Evolutionary conservation across 2,113 vertebrate species (phyloP).

Genomic region (Mastomys coucha): DNA sequence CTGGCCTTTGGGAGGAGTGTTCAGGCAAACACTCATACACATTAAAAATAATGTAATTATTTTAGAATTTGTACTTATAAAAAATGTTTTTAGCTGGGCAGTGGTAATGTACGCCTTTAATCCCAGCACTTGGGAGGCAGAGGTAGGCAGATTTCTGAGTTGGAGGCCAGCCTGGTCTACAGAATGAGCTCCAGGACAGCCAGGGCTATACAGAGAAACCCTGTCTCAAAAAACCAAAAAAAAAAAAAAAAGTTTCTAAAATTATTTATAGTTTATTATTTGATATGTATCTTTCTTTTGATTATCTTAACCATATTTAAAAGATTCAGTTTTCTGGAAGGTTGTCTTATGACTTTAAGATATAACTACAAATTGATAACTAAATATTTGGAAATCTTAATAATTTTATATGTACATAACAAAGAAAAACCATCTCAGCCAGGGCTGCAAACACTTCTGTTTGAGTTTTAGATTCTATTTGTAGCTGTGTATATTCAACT

Average conservation of each 20-base stretch:
- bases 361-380: neutral
- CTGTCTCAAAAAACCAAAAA: no score
- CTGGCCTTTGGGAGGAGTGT: neutral
- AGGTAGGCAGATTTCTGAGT: no score
- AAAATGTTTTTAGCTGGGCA: no score
- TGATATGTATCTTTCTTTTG: constrained; percentile 18
- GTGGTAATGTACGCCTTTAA: no score
- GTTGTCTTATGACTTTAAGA: neutral
- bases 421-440: neutral
- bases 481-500: constrained; percentile 47
- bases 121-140: no score
- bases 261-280: neutral
- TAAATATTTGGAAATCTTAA: constrained; percentile 41
- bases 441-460: neutral
- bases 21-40: neutral
- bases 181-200: no score
- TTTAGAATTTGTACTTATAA: neutral
- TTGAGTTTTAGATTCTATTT: constrained; percentile 46
- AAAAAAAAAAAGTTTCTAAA: constrained; percentile 15
- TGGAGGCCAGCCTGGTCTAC: no score
- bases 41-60: neutral
- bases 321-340: neutral
- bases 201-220: no score
- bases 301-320: constrained; percentile 3
- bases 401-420: neutral